Evolutionary conservation across 2,888 invertebrate species (phyloP), one percentile per base, ranked within the genome.

Genomic region (Lycia hirtaria): DNA sequence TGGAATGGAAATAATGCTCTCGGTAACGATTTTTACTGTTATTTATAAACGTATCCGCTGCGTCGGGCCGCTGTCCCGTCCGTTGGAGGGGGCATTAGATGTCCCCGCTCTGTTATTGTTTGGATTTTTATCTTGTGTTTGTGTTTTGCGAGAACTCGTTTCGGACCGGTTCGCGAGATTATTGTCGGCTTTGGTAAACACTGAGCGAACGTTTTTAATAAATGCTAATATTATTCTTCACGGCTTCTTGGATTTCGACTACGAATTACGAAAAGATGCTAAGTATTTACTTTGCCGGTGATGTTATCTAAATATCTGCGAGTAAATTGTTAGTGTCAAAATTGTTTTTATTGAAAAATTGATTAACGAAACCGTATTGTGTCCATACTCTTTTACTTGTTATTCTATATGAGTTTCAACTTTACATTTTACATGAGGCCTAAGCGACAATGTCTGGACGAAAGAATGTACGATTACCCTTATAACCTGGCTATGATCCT

Each of bases 11-110:
- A 84, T 82, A 81, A 78, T 75, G 70, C 71, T 28, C 68, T 67
- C 67, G 65, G 68, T 83, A 85, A 84, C 83, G 85, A 85, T 85
- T 84, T 83, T 83, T 79, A 77, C 72, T 65, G 75, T 74, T 84
- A 84, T 83, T 84, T 84, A 76, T 78, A 81, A 78, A 76, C 69
- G 60, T 61, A 50, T 24, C 63, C 58, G 49, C 62, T 57, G 59
- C 64, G 38, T 50, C 61, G 44, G 43, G 61, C 60, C 24, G n/a
- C n/a, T n/a, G n/a, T 57, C 57, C 43, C 51, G 35, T 56, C 56
- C 47, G 53, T n/a, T n/a, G n/a, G n/a, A n/a, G n/a, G 17, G 37
- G 33, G 51, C 35, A 48, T 57, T 57, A 57, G 52, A 52, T 52
- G 57, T 60, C 55, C n/a, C n/a, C 41, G 50, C 35, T 59, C 48